Percentiles rank a stretch among this genome's conserved stretches.
These are phyloP conservation scores for Aplochiton taeniatus DNA, from an alignment of 2,797 vertebrate species.

Conservation along the genomic window DNA sequence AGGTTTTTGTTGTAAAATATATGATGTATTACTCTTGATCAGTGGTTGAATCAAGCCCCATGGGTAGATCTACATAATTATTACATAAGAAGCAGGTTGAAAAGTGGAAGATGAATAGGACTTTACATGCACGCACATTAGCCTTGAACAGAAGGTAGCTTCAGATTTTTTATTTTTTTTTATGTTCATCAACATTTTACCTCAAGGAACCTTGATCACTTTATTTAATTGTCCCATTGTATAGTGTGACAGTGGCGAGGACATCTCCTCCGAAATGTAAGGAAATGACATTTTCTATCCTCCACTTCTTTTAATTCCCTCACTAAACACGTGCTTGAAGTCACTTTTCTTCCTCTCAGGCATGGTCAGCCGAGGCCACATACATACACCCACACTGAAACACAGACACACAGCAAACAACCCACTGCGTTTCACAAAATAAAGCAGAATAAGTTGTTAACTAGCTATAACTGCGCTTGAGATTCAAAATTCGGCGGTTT, in stretches of 20 bases:
- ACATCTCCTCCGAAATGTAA: constrained; percentile 99
- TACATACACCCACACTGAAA: no score
- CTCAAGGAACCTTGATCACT: constrained; percentile 86
- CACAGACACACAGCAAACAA: no score
- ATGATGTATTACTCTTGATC: no score
- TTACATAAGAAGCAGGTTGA: constrained; percentile 40
- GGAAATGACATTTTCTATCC: constrained; percentile 95
- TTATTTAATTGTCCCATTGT: constrained; percentile 97
- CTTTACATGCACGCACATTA: constrained; percentile 84
- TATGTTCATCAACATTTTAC: no score
- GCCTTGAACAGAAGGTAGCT: constrained; percentile 82
- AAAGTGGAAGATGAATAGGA: constrained; percentile 76
- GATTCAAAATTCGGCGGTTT: no score
- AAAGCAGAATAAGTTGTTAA: no score
- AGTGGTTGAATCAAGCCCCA: no score
- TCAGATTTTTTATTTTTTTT: constrained; percentile 71
- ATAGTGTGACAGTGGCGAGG: constrained; percentile 91
- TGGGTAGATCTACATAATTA: no score
- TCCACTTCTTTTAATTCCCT: constrained; percentile 97
- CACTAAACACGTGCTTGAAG: constrained; percentile 89
- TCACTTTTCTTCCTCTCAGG: constrained; percentile 71
- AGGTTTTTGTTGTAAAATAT: no score
- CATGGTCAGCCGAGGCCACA: no score
- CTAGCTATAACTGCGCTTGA: no score
- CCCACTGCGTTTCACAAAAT: no score